These are phyloP conservation scores for Hoplias malabaricus DNA, from an alignment of 2,113 vertebrate species.

Conservation along the genomic window DNA sequence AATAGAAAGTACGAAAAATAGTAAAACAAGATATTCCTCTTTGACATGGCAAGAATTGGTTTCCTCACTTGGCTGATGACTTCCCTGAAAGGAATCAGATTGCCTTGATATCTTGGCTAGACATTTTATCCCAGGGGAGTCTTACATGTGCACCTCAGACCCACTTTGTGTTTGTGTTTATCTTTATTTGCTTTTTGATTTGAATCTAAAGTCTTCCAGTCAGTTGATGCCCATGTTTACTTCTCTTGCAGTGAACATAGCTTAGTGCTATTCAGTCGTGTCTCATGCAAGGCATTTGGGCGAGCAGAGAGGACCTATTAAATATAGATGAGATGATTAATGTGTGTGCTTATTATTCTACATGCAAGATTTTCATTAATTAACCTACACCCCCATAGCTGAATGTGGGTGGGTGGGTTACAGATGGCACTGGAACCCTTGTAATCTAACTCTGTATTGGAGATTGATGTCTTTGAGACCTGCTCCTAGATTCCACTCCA, in stretches of 20 bases:
- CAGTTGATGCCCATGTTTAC: too few species aligned
- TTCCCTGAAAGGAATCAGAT: neutral
- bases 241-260: slow-evolving; percentile 1
- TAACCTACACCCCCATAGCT: slow-evolving; percentile 57
- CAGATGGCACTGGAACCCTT: slow-evolving; percentile 62
- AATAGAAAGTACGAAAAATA: too few species aligned
- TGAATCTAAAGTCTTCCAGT: neutral
- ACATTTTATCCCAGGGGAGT: neutral
- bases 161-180: neutral
- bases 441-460: slow-evolving; percentile 56
- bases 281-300: neutral
- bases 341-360: slow-evolving; percentile 57
- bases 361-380: slow-evolving; percentile 60
- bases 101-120: slow-evolving; percentile 2
- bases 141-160: slow-evolving; percentile 18
- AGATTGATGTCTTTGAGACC: slow-evolving; percentile 54
- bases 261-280: neutral
- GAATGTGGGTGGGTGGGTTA: slow-evolving; percentile 57
- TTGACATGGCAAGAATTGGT: too few species aligned
- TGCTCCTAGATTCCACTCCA: slow-evolving; percentile 45
- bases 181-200: slow-evolving; percentile 3
- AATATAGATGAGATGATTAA: slow-evolving; percentile 66
- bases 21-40: too few species aligned
- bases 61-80: neutral
- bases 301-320: slow-evolving; percentile 48